These are phyloP conservation scores for Rhynchophorus ferrugineus DNA, from an alignment of 1,140 invertebrate species.

Conservation along the genomic window DNA sequence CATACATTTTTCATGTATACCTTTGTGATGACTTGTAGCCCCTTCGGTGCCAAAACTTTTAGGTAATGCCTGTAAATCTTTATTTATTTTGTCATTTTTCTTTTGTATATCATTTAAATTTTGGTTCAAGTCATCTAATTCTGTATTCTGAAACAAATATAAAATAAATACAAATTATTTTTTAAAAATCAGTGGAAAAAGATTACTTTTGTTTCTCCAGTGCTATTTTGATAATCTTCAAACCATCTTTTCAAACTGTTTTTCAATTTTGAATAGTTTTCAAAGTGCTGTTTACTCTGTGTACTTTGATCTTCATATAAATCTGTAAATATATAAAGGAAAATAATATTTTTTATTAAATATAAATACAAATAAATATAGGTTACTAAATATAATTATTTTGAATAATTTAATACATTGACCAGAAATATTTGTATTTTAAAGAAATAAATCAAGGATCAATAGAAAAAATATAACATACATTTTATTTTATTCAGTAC, in stretches of 20 bases:
- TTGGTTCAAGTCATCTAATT: constrained; percentile 6
- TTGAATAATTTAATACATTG: no score
- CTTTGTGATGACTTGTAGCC: constrained; percentile 13
- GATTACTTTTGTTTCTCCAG: constrained; percentile 8
- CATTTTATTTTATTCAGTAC: no score
- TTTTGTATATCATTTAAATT: constrained; percentile 13
- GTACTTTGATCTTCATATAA: constrained; percentile 17
- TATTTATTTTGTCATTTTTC: constrained; percentile 30
- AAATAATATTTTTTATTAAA: background rate
- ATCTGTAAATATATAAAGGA: constrained; percentile 7
- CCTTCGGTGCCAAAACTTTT: constrained; percentile 30
- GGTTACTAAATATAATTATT: background rate
- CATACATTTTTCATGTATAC: background rate
- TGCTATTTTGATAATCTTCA: constrained; percentile 15
- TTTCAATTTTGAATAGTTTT: constrained; percentile 19
- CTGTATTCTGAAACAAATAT: constrained; percentile 6
- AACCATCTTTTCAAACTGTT: constrained; percentile 23
- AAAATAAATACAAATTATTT: background rate
- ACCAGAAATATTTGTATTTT: no score
- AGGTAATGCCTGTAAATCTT: constrained; percentile 28
- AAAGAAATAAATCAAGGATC: no score
- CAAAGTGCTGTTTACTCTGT: constrained; percentile 10
- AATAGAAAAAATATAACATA: no score
- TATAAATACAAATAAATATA: background rate
- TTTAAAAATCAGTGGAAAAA: background rate